Conservation (phyloP, 2,797 vertebrate genomes). For the Babyrousa celebensis region DNA sequence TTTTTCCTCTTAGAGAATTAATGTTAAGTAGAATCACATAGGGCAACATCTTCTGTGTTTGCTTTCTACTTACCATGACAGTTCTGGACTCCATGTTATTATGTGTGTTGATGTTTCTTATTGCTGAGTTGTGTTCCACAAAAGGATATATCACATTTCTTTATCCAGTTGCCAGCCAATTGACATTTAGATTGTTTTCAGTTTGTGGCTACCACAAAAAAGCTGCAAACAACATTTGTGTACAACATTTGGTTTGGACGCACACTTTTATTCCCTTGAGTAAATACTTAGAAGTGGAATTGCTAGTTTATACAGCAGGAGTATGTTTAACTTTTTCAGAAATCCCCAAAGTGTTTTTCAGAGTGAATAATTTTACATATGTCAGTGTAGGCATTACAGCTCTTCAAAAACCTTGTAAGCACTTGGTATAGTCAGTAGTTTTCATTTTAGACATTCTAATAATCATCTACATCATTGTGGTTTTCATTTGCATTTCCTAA, state of each 20-base stretch:
- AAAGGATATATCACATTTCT: neutral
- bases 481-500: conserved; percentile 6
- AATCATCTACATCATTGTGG: neutral
- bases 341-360: neutral
- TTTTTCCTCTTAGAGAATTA: neutral
- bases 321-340: neutral
- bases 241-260: neutral
- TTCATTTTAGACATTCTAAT: conserved; percentile 8
- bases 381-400: neutral
- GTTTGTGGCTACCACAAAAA: neutral
- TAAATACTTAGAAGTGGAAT: conserved; percentile 5
- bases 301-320: neutral
- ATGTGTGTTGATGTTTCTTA: neutral
- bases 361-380: neutral
- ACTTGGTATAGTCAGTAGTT: neutral
- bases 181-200: neutral
- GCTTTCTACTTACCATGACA: neutral
- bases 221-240: neutral
- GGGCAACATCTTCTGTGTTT: neutral
- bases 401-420: neutral
- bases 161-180: neutral
- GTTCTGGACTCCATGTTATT: neutral
- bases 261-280: neutral
- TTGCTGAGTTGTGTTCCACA: neutral
- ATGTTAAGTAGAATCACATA: neutral